Conservation (phyloP, 2,797 vertebrate genomes). For the Sphenopsis melanotis region DNA sequence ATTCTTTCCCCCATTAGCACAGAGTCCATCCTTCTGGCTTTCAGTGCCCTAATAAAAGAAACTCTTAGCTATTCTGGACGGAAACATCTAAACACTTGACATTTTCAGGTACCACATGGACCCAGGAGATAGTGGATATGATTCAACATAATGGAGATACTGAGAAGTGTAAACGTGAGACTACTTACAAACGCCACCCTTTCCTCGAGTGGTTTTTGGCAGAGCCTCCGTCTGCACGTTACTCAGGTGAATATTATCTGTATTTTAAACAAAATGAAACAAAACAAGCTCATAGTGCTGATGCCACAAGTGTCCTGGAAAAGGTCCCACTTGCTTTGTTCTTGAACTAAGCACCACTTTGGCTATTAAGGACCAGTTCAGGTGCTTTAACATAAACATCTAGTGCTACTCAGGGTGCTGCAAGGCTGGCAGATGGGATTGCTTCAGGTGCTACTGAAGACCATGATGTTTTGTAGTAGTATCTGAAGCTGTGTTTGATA, state of each 20-base stretch:
- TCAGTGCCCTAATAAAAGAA: background rate
- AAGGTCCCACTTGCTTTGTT: background rate
- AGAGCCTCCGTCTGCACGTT: background rate
- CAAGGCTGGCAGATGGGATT: background rate
- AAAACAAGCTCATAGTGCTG: background rate
- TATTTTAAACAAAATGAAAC: background rate
- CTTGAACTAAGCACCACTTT: background rate
- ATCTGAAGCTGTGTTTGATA: background rate
- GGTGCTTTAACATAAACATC: background rate
- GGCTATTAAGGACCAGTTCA: background rate
- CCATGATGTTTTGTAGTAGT: background rate
- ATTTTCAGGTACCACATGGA: slow-evolving; percentile 76
- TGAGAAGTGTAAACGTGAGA: slow-evolving; percentile 64
- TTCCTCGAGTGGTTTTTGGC: slow-evolving; percentile 67
- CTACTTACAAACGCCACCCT: slow-evolving; percentile 65
- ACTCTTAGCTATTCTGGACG: background rate
- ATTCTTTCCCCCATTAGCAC: background rate
- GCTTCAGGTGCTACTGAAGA: background rate
- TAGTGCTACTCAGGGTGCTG: background rate
- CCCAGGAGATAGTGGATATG: slow-evolving; percentile 78
- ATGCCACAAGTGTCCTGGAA: background rate
- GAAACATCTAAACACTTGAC: background rate
- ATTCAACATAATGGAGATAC: slow-evolving; percentile 67
- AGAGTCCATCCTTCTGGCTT: background rate
- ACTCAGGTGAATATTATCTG: slow-evolving; percentile 54